phyloP scores from a whole-genome alignment of 2,797 vertebrate genomes.

The Coluber constrictor region DNA sequence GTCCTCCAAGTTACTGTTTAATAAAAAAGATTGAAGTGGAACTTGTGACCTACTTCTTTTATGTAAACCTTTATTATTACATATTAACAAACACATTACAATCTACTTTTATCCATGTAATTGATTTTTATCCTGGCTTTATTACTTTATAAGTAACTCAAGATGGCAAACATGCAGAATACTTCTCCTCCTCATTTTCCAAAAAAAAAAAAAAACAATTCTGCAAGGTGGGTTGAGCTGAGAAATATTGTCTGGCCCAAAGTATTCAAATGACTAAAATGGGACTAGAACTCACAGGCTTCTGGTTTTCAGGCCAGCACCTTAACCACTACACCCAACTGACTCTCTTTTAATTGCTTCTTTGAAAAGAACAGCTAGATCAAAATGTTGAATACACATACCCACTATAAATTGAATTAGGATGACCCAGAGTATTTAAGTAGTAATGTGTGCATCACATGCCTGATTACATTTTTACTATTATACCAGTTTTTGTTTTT shows the following conservation, averaged over 20 bases:
- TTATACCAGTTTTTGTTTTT: not conserved
- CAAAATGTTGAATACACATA: not conserved
- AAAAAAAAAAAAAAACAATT: not conserved
- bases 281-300: not conserved
- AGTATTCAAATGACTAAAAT: not conserved
- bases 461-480: not conserved
- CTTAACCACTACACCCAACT: not conserved
- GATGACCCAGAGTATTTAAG: not conserved
- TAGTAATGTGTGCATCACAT: not conserved
- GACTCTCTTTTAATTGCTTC: not conserved
- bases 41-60: not conserved
- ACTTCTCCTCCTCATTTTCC: not conserved
- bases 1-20: not conserved
- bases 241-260: not conserved
- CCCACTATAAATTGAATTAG: not conserved
- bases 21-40: not conserved
- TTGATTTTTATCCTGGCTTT: not conserved
- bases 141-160: not conserved
- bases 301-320: not conserved
- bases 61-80: not conserved
- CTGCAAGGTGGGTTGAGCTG: not conserved
- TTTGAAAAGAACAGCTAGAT: not conserved
- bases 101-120: not conserved
- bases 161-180: not conserved
- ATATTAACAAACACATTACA: not conserved